Evolutionary conservation across 1,140 invertebrate genomes (phyloP), one percentile per base, ranked within the genome.

Genomic region (Archivesica marissinica): DNA sequence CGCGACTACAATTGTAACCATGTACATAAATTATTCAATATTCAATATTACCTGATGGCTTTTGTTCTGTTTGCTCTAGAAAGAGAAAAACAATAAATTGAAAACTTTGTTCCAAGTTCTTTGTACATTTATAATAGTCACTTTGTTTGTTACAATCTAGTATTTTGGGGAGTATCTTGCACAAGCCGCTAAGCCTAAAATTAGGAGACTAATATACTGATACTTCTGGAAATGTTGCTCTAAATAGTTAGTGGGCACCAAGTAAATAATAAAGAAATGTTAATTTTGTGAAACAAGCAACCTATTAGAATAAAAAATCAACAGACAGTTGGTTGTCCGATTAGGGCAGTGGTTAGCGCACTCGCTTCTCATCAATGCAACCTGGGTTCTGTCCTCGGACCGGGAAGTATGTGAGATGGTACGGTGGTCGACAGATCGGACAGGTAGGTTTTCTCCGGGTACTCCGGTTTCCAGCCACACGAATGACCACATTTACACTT

Each of bases 11-110:
- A 50, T 50, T 11, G 20, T 50, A 50, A 11, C 44, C 44, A 50
- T 20, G 20, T 50, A 11, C 20, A 11, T 23, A 56, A 7, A 64
- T 9, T 25, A 64, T 28, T 6, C 23, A 64, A 64, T 33, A 64
- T 28, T 9, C 9, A 2, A 2, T 3, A 38, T 41, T 70, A 70
- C 66, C 66, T 70, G 66, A 15, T 44, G 66, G 66, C 28, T 70
- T 70, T 30, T 70, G 66, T 47, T 70, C 66, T 39, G 35, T 25
- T 70, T 44, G 66, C 47, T 70, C 23, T 70, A n/a, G 33, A 44
- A 70, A 25, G 9, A 20, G 9, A 41, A 44, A 41, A 70, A 2
- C 4, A 70, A 33, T 3, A 30, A 64, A 30, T 9, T 7, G 6
- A 56, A 56, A 56, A 20, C 7, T 23, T 56, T 50, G 20, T 7